Percentiles rank a stretch among this genome's conserved stretches.
phyloP scores from a whole-genome alignment of 2,113 vertebrate species.

The Lophochroa leadbeateri region DNA sequence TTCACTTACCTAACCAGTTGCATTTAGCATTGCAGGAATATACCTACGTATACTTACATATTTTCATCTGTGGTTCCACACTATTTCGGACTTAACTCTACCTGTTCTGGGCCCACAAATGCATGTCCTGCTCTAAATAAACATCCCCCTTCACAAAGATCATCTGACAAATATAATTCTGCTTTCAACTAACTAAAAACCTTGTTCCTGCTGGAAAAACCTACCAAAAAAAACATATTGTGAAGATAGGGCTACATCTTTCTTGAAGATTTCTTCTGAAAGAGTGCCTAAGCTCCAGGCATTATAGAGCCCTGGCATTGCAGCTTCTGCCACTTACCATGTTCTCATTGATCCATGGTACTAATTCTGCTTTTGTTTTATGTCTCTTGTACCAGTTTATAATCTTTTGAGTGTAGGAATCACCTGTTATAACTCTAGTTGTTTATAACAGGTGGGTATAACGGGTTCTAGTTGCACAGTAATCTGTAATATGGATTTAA shows the following conservation, averaged over 20 bases:
- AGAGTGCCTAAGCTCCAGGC: not conserved
- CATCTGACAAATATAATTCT: not conserved
- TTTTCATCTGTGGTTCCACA: not conserved
- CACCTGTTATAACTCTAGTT: not conserved
- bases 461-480: not conserved
- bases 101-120: not conserved
- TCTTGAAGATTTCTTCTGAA: not conserved
- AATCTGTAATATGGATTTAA: not conserved
- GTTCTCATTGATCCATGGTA: not conserved
- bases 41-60: not conserved
- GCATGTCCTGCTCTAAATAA: not conserved
- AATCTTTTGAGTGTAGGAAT: not conserved
- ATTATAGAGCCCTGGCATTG: not conserved
- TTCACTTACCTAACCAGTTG: not conserved
- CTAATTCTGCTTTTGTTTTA: not conserved
- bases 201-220: not conserved
- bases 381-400: not conserved
- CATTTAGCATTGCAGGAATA: not conserved
- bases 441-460: no score
- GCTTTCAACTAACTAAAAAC: not conserved
- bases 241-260: not conserved
- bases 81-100: rapidly evolving
- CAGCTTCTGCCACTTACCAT: not conserved
- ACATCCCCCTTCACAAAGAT: not conserved
- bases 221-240: not conserved